Evolutionary conservation across 1,140 invertebrate species (phyloP).

Genomic region (Harlomillsia oculata): DNA sequence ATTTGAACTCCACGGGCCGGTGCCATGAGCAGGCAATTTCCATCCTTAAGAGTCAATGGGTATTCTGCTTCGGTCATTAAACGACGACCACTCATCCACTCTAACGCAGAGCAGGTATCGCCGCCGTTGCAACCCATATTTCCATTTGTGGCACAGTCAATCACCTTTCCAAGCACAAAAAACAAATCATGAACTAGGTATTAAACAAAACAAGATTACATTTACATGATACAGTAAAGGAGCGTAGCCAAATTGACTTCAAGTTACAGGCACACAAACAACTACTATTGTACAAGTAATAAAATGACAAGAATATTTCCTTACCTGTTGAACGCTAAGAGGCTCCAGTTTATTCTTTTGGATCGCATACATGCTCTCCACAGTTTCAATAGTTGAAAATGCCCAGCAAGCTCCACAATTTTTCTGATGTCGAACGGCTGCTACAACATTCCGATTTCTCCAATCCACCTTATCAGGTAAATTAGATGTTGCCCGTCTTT

Average conservation of each 20-base stretch:
- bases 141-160: conserved; percentile 64
- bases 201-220: no score
- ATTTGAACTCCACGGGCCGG: conserved; percentile 37
- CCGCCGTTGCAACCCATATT: conserved; percentile 72
- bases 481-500: conserved; percentile 30
- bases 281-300: background rate
- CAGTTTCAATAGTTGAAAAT: conserved; percentile 64
- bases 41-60: conserved; percentile 52
- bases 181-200: no score
- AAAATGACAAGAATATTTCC: background rate
- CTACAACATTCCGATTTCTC: conserved; percentile 59
- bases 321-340: conserved; percentile 65
- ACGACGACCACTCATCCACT: conserved; percentile 57
- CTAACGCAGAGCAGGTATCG: conserved; percentile 63
- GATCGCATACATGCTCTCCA: conserved; percentile 67
- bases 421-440: conserved; percentile 60
- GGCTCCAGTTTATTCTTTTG: conserved; percentile 50
- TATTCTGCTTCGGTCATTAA: conserved; percentile 54
- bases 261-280: background rate
- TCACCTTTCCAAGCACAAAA: conserved; percentile 47
- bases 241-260: no score
- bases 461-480: conserved; percentile 41
- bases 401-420: conserved; percentile 80
- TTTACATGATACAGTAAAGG: no score
- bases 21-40: conserved; percentile 43